Conservation (phyloP, 2,113 vertebrate species). For the Scortum barcoo region DNA sequence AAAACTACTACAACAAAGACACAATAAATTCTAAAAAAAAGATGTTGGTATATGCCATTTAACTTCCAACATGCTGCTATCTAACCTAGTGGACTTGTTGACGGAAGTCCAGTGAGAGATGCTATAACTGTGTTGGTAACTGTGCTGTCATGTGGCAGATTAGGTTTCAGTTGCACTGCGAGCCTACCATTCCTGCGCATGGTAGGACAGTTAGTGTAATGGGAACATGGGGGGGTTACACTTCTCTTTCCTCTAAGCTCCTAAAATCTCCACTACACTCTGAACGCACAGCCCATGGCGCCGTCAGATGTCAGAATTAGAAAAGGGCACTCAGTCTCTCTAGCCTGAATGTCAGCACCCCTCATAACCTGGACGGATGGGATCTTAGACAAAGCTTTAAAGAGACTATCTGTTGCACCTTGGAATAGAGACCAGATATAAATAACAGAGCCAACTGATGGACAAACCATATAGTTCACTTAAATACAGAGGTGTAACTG, state of each 20-base stretch:
- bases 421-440: background rate
- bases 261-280: constrained; percentile 57
- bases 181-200: constrained; percentile 66
- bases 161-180: constrained; percentile 67
- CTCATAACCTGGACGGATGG: constrained; percentile 57
- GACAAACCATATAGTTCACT: background rate
- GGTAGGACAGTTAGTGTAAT: constrained; percentile 60
- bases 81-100: constrained; percentile 64
- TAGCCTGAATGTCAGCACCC: constrained; percentile 51
- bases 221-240: constrained; percentile 45
- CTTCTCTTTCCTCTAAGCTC: constrained; percentile 57
- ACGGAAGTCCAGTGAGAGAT: constrained; percentile 58
- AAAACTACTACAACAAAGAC: constrained; percentile 6
- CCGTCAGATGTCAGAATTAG: constrained; percentile 72
- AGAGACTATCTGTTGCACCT: constrained; percentile 24
- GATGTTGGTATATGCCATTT: constrained; percentile 15
- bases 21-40: constrained; percentile 4
- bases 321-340: constrained; percentile 56
- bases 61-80: constrained; percentile 15
- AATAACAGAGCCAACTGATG: constrained; percentile 17
- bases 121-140: constrained; percentile 74
- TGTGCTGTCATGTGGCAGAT: constrained; percentile 76
- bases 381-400: constrained; percentile 59
- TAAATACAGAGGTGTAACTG: background rate
- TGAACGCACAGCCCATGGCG: constrained; percentile 56